Percentiles rank a stretch among this genome's conserved stretches.
These are phyloP conservation scores for Chironomus striatipennis DNA, from an alignment of 1,140 invertebrate species.

Conservation along the genomic window DNA sequence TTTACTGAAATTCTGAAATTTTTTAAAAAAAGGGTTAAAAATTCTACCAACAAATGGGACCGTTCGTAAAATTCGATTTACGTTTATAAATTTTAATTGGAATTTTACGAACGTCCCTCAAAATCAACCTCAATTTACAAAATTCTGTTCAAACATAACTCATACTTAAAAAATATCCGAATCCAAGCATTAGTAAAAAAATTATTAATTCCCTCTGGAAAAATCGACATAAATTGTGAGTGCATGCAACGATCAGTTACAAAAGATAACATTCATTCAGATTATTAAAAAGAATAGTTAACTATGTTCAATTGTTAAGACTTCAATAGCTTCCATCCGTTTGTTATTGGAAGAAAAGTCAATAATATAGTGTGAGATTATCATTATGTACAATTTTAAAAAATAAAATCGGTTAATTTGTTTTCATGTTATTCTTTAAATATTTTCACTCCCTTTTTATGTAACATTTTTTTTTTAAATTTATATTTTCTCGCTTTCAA, in stretches of 20 bases:
- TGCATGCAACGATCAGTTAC: conserved; percentile 1
- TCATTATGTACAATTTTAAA: not conserved
- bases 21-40: too few species aligned
- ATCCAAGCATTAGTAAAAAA: too few species aligned
- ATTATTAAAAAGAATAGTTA: conserved; percentile 23
- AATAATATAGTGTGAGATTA: not conserved
- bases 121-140: too few species aligned
- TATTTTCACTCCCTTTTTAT: not conserved
- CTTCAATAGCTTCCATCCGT: not conserved
- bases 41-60: too few species aligned
- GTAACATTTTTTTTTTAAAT: not conserved
- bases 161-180: too few species aligned
- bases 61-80: too few species aligned
- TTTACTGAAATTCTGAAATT: too few species aligned
- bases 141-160: too few species aligned
- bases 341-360: not conserved
- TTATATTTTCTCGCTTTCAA: not conserved
- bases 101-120: too few species aligned
- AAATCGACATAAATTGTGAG: not conserved
- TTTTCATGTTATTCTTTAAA: conserved; percentile 6
- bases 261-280: conserved; percentile 18
- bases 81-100: too few species aligned
- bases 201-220: too few species aligned
- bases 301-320: conserved; percentile 17
- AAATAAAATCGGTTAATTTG: conserved; percentile 23